Conservation (phyloP, 1,140 invertebrate genomes). For the Apis dorsata region DNA sequence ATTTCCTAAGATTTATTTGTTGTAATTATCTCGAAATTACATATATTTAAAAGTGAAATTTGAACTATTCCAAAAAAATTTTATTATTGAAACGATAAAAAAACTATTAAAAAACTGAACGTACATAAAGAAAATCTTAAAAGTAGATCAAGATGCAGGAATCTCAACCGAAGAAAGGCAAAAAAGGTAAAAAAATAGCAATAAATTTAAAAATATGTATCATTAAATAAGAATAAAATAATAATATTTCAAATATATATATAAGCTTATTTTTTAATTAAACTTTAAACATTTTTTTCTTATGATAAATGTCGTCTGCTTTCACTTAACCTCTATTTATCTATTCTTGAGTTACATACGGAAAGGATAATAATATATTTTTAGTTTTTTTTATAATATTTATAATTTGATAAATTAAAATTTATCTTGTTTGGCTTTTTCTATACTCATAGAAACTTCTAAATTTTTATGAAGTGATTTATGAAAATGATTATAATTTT, state of each 20-base stretch:
- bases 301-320: constrained; percentile 59
- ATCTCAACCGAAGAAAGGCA: constrained; percentile 80
- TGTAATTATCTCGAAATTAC: constrained; percentile 1
- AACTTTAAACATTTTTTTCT: neutral
- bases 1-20: constrained; percentile 33
- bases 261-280: neutral
- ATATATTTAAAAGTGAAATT: neutral
- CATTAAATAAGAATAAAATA: neutral
- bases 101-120: constrained; percentile 42
- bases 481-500: neutral
- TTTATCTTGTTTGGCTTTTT: neutral
- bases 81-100: neutral
- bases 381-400: neutral
- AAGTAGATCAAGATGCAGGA: constrained; percentile 74
- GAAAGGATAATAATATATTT: constrained; percentile 17
- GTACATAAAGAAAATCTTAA: constrained; percentile 13
- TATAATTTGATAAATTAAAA: neutral
- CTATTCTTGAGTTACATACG: constrained; percentile 26
- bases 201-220: neutral
- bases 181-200: constrained; percentile 73
- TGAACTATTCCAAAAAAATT: constrained; percentile 3
- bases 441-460: too few relatives aligned
- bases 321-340: constrained; percentile 54
- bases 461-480: neutral
- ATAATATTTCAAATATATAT: neutral